Conservation (phyloP, 2,113 vertebrate species). For the Manacus vitellinus region DNA sequence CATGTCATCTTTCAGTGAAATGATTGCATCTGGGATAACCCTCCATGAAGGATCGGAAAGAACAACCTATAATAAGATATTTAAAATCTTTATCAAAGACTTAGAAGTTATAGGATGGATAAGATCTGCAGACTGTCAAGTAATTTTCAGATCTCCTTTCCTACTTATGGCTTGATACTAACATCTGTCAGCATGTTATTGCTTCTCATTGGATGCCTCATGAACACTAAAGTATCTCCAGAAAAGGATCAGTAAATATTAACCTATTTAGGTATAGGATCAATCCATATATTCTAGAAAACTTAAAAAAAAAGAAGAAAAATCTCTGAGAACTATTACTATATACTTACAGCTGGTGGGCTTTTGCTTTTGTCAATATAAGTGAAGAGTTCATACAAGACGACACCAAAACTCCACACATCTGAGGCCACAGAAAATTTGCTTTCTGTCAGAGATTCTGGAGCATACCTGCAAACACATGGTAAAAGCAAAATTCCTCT, state of each 20-base stretch:
- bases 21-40: not conserved
- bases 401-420: conserved; percentile 97
- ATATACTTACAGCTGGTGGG: conserved; percentile 86
- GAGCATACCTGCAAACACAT: conserved; percentile 87
- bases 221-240: not conserved
- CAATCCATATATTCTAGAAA: not conserved
- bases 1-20: not conserved
- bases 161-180: not conserved
- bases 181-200: not conserved
- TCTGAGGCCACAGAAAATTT: conserved; percentile 97
- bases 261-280: not conserved
- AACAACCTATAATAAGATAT: not conserved
- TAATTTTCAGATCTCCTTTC: not conserved
- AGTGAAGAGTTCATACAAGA: conserved; percentile 96
- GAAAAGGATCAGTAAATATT: not conserved
- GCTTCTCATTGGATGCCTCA: not conserved
- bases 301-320: not conserved
- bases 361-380: conserved; percentile 94
- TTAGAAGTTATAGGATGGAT: not conserved
- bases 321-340: not conserved
- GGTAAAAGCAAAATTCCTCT: not conserved
- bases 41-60: accelerated
- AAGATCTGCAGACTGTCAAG: not conserved
- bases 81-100: not conserved
- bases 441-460: conserved; percentile 95